These are phyloP conservation scores for Catostomus latipinnis DNA, from an alignment of 2,797 vertebrate species.

Conservation along the genomic window DNA sequence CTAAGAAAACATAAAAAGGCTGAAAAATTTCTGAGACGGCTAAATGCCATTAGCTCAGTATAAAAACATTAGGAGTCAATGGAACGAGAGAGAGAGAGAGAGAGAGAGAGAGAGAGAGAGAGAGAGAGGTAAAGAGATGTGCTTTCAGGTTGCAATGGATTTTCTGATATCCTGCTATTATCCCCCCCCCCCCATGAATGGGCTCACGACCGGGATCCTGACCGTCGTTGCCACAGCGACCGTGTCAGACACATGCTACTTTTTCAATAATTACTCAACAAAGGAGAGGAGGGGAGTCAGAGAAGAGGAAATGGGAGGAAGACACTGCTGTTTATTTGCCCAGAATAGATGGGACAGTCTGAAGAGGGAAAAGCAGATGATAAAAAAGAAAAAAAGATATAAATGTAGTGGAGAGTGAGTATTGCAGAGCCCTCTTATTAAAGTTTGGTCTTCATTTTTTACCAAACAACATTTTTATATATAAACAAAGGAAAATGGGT, in stretches of 20 bases:
- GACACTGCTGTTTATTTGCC: neutral
- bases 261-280: slow-evolving; percentile 79
- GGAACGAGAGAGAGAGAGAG: neutral
- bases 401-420: slow-evolving; percentile 1
- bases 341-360: slow-evolving; percentile 8
- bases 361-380: slow-evolving; percentile 55
- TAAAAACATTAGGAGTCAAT: no score
- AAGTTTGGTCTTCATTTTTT: no score
- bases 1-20: no score
- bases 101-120: slow-evolving; percentile 37
- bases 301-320: slow-evolving; percentile 47
- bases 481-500: no score
- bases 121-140: slow-evolving; percentile 51
- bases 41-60: no score
- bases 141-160: slow-evolving; percentile 69
- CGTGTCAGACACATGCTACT: slow-evolving; percentile 87
- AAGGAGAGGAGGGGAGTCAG: slow-evolving; percentile 56
- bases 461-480: no score
- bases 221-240: slow-evolving; percentile 91
- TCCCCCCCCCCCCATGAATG: slow-evolving; percentile 71
- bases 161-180: slow-evolving; percentile 62
- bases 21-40: no score
- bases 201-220: slow-evolving; percentile 79
- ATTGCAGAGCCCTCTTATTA: no score
- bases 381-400: slow-evolving; percentile 23